Evolutionary conservation across 2,113 vertebrate species (phyloP), one percentile per base, ranked within the genome.

Genomic region (Amia ocellicauda): DNA sequence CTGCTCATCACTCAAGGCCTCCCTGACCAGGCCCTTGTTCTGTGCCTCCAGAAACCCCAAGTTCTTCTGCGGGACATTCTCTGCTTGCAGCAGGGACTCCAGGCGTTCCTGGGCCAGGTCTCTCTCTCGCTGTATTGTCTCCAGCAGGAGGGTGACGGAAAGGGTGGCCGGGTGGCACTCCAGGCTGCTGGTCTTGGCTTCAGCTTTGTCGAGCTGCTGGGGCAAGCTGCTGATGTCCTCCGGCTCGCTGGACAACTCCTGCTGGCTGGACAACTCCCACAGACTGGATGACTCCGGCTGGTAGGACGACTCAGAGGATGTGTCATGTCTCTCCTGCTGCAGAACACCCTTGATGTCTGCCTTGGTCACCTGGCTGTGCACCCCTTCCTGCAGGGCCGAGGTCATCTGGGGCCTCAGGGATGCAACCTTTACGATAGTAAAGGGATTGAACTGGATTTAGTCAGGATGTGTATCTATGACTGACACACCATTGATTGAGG

Each of bases 291-390:
- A 91, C 13, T n/a, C n/a, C n/a, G n/a, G n/a, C n/a, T n/a, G n/a
- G n/a, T n/a, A n/a, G n/a, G n/a, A n/a, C n/a, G n/a, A n/a, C n/a
- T n/a, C n/a, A n/a, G n/a, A n/a, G n/a, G n/a, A n/a, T n/a, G n/a
- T n/a, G n/a, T 97, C 92, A 3, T 96, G 93, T 1, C 83, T 88
- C 55, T 94, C 92, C 11, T 88, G 81, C 67, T 95, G 93, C 49
- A 96, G 83, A 0, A 68, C 66, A 55, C 85, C 84, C 27, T 98
- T 92, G 0, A 80, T 64, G 0, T 96, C 91, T 0, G 77, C 81
- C 66, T 87, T 90, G 3, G 86, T 82, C 0, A 74, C 65, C 76
- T 90, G 89, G 66, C 84, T 87, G 40, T 83, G 85, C 59, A 95
- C 91, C 0, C 89, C 79, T 54, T 98, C 93, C 11, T 91, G 89